Evolutionary conservation across 2,888 invertebrate genomes (phyloP).

Genomic region (Idaea aversata): DNA sequence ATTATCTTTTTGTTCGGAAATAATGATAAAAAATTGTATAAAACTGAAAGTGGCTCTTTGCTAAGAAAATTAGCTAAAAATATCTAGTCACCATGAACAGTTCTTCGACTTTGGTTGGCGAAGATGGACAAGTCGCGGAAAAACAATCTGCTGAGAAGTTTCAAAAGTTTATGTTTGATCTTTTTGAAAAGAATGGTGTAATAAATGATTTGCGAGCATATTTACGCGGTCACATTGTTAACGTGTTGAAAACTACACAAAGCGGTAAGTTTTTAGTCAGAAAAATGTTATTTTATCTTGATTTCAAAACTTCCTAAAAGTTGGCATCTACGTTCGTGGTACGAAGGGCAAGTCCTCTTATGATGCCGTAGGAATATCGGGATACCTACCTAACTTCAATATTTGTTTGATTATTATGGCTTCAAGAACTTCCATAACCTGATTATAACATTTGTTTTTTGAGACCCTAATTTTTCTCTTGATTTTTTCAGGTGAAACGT

Average conservation of each 20-base stretch:
- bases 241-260: conserved; percentile 74
- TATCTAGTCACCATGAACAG: conserved; percentile 48
- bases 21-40: conserved; percentile 26
- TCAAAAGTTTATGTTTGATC: conserved; percentile 76
- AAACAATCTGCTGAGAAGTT: conserved; percentile 72
- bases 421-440: not conserved
- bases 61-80: conserved; percentile 7
- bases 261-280: conserved; percentile 41
- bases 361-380: too few species aligned
- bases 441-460: not conserved
- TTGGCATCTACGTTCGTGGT: not conserved
- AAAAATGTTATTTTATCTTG: not conserved
- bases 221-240: conserved; percentile 80
- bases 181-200: conserved; percentile 82
- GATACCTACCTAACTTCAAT: not conserved
- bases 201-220: conserved; percentile 80
- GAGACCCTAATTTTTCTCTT: conserved; percentile 5
- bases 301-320: not conserved
- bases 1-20: conserved; percentile 46
- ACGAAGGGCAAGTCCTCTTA: too few species aligned
- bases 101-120: conserved; percentile 23
- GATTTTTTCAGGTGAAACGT: conserved; percentile 51
- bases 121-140: conserved; percentile 33
- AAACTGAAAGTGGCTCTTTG: not conserved
- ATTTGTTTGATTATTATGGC: not conserved